A percentile compares a stretch with the other conserved stretches of the same genome.
Evolutionary conservation across 2,797 vertebrate species (phyloP).

Genomic region (Spinus pinus): DNA sequence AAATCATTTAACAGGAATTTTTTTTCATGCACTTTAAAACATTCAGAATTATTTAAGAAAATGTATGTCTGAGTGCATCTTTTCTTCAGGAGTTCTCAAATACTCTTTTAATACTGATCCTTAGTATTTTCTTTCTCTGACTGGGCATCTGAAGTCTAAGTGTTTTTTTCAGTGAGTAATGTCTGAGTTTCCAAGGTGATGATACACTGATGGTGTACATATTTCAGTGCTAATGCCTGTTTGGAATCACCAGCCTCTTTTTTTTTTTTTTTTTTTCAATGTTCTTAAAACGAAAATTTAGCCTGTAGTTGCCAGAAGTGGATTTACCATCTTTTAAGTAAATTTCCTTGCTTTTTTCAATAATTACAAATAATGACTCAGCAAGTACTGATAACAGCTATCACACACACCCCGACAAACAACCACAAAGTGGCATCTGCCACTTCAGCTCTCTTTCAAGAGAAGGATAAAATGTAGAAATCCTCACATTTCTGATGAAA

Average conservation of each 20-base stretch:
- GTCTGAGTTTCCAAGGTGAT: background rate
- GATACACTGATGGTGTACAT: background rate
- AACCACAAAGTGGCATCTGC: background rate
- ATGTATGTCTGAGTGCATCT: background rate
- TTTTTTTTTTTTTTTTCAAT: background rate
- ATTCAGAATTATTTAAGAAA: background rate
- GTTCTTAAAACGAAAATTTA: background rate
- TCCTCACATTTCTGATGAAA: conserved; percentile 17
- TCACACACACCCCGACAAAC: background rate
- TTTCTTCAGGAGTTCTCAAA: background rate
- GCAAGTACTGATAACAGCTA: background rate
- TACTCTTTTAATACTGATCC: background rate
- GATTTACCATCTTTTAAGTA: background rate
- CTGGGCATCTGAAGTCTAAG: background rate
- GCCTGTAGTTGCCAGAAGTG: background rate
- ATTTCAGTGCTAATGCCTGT: background rate
- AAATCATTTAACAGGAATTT: background rate
- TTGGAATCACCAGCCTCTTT: background rate
- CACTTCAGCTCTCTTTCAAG: background rate
- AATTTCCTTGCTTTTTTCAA: background rate
- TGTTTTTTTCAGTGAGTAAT: background rate
- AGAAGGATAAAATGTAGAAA: background rate
- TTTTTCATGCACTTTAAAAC: background rate
- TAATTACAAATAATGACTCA: background rate
- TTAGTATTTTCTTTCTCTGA: background rate